These are phyloP conservation scores for Lordiphosa mommai DNA, from an alignment of 1,140 invertebrate genomes.

Conservation along the genomic window DNA sequence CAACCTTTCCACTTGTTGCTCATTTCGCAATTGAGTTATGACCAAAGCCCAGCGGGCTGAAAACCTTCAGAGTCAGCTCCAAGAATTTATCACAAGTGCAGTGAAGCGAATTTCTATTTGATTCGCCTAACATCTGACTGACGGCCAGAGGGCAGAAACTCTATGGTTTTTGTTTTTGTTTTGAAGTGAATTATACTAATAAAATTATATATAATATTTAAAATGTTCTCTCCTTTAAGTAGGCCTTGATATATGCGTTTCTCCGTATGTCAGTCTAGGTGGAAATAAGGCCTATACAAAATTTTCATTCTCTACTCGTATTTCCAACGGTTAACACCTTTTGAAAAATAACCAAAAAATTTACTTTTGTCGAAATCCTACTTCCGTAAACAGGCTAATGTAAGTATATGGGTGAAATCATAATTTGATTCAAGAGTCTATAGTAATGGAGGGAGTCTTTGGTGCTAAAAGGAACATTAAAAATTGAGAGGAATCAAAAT, in stretches of 20 bases:
- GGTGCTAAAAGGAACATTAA: too few relatives aligned
- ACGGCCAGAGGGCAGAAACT: background rate
- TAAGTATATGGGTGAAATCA: conserved; percentile 8
- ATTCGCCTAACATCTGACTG: conserved; percentile 3
- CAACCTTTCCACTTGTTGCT: conserved; percentile 38
- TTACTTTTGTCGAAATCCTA: conserved; percentile 32
- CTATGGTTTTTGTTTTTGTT: background rate
- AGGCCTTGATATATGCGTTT: conserved; percentile 7
- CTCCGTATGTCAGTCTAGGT: background rate
- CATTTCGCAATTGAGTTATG: conserved; percentile 42
- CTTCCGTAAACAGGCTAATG: conserved; percentile 61
- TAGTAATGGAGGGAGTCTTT: too few relatives aligned
- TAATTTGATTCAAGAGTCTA: too few relatives aligned
- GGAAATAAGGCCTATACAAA: too few relatives aligned
- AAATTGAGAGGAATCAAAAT: too few relatives aligned
- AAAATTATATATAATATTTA: too few relatives aligned
- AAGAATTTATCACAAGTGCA: conserved; percentile 45
- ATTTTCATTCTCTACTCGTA: conserved; percentile 29
- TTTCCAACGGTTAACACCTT: conserved; percentile 34
- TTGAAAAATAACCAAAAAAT: conserved; percentile 5
- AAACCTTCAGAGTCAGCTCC: conserved; percentile 11
- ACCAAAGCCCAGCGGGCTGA: conserved; percentile 9
- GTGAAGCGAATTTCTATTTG: conserved; percentile 51
- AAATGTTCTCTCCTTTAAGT: too few relatives aligned
- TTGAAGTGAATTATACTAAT: background rate